A percentile compares a stretch with the other conserved stretches of the same genome.
Conservation (phyloP, 92 coral and sea anemone species). For the Muricea muricata region DNA sequence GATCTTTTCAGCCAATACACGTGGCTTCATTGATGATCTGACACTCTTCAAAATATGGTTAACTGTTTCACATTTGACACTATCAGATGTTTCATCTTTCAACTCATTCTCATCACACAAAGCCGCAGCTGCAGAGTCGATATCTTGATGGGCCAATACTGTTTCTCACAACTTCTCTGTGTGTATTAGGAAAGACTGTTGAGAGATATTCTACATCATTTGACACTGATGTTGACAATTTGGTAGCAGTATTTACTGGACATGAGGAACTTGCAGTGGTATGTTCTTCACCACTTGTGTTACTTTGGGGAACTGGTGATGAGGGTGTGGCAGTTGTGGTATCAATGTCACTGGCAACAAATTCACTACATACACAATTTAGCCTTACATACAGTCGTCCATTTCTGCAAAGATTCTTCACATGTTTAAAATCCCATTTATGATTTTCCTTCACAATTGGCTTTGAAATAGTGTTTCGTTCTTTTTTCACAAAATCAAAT, state of each 20-base stretch:
- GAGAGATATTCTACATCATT: neutral
- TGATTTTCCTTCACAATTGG: no score
- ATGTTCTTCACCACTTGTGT: no score
- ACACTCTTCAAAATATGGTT: constrained; percentile 46
- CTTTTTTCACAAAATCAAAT: constrained; percentile 66
- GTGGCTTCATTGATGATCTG: constrained; percentile 30
- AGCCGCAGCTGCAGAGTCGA: neutral
- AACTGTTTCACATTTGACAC: neutral
- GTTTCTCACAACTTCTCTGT: neutral
- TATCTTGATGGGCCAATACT: neutral
- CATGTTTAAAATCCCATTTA: constrained; percentile 53
- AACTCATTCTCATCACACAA: neutral
- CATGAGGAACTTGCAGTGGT: no score
- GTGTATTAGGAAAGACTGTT: neutral
- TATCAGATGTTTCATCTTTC: neutral
- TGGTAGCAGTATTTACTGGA: no score
- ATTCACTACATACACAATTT: no score
- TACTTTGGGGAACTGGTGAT: neutral
- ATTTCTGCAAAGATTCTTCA: constrained; percentile 61
- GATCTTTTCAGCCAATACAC: constrained; percentile 39
- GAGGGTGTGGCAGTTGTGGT: neutral
- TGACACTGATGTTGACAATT: neutral
- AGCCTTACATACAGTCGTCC: no score
- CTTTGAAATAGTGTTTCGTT: no score
- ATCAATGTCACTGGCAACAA: neutral